A percentile compares a stretch with the other conserved stretches of the same genome.
Evolutionary conservation across 1,140 invertebrate genomes (phyloP).

Genomic region (Mylabris phalerata): DNA sequence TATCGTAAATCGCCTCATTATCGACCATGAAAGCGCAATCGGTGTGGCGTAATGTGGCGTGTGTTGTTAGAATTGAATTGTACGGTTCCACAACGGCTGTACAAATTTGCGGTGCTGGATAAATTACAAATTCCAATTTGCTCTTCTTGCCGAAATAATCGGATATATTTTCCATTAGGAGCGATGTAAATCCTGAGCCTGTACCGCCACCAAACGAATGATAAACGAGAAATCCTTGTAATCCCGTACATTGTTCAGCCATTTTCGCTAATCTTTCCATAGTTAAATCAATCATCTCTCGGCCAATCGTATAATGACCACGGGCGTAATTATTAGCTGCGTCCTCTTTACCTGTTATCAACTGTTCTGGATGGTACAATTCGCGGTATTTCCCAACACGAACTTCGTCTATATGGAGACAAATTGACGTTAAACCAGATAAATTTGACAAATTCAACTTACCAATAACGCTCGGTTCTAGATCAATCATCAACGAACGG

Average conservation of each 20-base stretch:
- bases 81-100: conserved; percentile 68
- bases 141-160: conserved; percentile 70
- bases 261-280: conserved; percentile 34
- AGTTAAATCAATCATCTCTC: conserved; percentile 65
- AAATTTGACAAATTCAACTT: conserved; percentile 42
- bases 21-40: conserved; percentile 61
- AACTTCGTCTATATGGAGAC: conserved; percentile 52
- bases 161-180: conserved; percentile 70
- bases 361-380: conserved; percentile 67
- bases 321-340: conserved; percentile 80
- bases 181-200: conserved; percentile 74
- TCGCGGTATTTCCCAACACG: conserved; percentile 64
- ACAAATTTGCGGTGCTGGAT: conserved; percentile 66
- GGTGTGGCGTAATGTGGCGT: conserved; percentile 56
- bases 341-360: conserved; percentile 72
- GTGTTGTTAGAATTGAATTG: conserved; percentile 58
- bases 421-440: no score
- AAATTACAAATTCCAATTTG: conserved; percentile 70
- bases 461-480: conserved; percentile 69
- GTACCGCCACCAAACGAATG: conserved; percentile 89
- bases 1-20: conserved; percentile 69
- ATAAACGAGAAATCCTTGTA: conserved; percentile 77
- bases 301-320: conserved; percentile 83
- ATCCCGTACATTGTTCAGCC: conserved; percentile 55
- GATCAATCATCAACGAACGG: conserved; percentile 69